Percentiles rank a stretch among this genome's conserved stretches.
These are phyloP conservation scores for Euclidia mi DNA, from an alignment of 2,888 invertebrate genomes.

Conservation along the genomic window DNA sequence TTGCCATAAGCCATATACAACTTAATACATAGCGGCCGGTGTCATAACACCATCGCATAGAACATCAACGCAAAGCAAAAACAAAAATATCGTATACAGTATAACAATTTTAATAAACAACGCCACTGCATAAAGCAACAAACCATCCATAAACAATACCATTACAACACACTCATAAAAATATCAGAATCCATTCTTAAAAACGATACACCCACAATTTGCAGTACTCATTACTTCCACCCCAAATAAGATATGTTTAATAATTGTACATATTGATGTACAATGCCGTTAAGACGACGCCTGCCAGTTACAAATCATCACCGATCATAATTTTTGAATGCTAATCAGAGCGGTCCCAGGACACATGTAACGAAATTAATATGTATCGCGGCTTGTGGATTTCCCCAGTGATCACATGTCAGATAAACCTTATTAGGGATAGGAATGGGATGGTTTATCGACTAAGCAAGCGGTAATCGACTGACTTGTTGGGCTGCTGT, in stretches of 20 bases:
- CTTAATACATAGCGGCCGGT: too few relatives aligned
- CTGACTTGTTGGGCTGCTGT: neutral
- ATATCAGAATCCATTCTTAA: too few relatives aligned
- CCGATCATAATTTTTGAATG: slow-evolving; percentile 56
- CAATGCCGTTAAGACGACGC: slow-evolving; percentile 16
- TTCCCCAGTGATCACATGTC: slow-evolving; percentile 60
- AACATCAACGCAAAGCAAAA: too few relatives aligned
- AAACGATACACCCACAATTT: neutral
- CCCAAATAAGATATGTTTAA: neutral
- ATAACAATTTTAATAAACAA: too few relatives aligned
- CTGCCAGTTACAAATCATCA: slow-evolving; percentile 29
- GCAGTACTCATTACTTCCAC: slow-evolving; percentile 11
- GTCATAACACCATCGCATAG: too few relatives aligned
- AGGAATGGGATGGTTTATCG: slow-evolving; percentile 27
- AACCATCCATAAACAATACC: too few relatives aligned
- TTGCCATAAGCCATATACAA: too few relatives aligned
- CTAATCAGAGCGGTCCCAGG: slow-evolving; percentile 51
- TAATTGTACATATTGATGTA: too few relatives aligned
- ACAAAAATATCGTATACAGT: too few relatives aligned
- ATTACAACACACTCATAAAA: too few relatives aligned
- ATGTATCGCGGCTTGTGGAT: slow-evolving; percentile 56
- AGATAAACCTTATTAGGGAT: slow-evolving; percentile 59
- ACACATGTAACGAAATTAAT: slow-evolving; percentile 61
- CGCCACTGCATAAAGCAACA: too few relatives aligned
- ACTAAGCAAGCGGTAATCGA: slow-evolving; percentile 10